A percentile compares a stretch with the other conserved stretches of the same genome.
phyloP scores from a whole-genome alignment of 2,113 vertebrate species.

The Dipodomys stephensi region DNA sequence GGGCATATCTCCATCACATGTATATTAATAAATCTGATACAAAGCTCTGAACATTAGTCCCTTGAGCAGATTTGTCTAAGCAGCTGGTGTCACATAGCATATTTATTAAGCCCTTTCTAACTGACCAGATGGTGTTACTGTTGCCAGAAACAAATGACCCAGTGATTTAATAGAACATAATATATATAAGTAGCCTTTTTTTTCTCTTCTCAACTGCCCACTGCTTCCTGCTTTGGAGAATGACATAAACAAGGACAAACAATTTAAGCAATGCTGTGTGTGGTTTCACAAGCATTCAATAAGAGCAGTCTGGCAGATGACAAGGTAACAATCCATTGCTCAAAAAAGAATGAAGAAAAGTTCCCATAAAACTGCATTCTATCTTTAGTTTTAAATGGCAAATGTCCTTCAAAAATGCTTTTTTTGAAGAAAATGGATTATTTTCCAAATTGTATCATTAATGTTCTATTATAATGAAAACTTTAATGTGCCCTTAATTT shows the following conservation, averaged over 20 bases:
- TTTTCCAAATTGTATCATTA: constrained; percentile 10
- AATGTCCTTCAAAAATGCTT: constrained; percentile 34
- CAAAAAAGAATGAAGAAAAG: constrained; percentile 47
- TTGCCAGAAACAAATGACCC: constrained; percentile 47
- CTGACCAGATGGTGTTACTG: neutral
- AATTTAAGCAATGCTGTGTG: neutral
- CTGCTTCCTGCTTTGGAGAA: constrained; percentile 1
- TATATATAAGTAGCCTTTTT: neutral
- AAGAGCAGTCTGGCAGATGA: constrained; percentile 19
- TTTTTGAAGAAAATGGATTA: constrained; percentile 14
- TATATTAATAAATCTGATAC: neutral
- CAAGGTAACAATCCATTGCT: neutral
- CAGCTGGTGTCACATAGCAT: neutral
- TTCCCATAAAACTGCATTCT: neutral
- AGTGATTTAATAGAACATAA: constrained; percentile 49
- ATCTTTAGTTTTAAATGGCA: neutral
- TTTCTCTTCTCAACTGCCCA: neutral
- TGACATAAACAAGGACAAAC: constrained; percentile 43
- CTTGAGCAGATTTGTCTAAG: neutral
- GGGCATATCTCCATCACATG: neutral
- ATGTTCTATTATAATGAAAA: constrained; percentile 43
- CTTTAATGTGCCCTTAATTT: neutral
- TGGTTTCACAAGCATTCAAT: constrained; percentile 26
- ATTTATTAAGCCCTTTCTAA: constrained; percentile 58
- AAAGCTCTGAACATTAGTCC: neutral